Evolutionary conservation across 2,113 vertebrate species (phyloP).

Genomic region (Chauna torquata): DNA sequence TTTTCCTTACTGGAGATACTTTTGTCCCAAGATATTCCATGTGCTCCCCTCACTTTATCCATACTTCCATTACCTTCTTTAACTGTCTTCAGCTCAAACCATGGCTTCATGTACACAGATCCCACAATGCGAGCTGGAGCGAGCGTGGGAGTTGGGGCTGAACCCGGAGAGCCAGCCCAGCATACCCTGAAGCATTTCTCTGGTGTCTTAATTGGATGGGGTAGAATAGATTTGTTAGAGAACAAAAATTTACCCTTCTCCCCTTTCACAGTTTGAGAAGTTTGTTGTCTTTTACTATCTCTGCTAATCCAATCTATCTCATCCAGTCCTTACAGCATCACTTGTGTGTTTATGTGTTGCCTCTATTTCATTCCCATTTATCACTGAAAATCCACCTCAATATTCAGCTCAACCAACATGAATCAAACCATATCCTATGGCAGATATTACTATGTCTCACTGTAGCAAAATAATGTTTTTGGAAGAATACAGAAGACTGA

Average conservation of each 20-base stretch:
- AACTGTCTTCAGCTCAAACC: background rate
- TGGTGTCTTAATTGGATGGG: background rate
- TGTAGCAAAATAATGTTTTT: background rate
- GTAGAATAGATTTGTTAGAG: background rate
- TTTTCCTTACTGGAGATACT: background rate
- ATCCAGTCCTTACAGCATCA: background rate
- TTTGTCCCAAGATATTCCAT: background rate
- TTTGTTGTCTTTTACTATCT: background rate
- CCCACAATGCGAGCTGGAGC: background rate
- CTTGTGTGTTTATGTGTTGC: background rate
- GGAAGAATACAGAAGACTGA: background rate
- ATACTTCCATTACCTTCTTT: background rate
- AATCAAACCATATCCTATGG: background rate
- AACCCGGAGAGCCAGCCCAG: background rate
- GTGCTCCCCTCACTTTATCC: background rate
- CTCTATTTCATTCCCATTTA: background rate
- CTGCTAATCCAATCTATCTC: background rate
- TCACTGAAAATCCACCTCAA: background rate
- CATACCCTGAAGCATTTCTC: background rate
- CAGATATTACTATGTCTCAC: background rate
- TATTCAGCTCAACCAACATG: background rate
- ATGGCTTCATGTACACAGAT: background rate
- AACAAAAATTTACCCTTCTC: background rate
- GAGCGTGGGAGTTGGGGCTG: background rate
- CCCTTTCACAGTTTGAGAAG: background rate